Evolutionary conservation across 2,113 vertebrate genomes (phyloP).

Genomic region (Promerops cafer): DNA sequence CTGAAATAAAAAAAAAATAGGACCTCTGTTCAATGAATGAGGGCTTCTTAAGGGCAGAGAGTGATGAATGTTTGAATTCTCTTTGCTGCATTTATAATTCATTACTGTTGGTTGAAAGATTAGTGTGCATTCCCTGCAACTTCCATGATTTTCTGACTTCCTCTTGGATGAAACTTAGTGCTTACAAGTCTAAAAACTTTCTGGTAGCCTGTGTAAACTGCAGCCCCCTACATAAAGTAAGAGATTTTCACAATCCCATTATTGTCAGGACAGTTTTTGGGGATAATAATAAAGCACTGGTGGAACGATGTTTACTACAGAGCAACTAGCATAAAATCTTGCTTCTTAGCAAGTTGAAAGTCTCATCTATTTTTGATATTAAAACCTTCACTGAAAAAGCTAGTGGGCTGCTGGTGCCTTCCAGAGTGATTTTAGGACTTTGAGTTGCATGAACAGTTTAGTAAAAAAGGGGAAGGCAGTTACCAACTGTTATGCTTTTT

Average conservation of each 20-base stretch:
- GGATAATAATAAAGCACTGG: neutral
- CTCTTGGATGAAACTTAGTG: neutral
- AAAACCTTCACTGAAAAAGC: neutral
- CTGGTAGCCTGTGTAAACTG: neutral
- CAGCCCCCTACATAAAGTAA: neutral
- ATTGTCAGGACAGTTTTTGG: neutral
- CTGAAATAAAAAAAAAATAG: conserved; percentile 53
- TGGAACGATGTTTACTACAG: neutral
- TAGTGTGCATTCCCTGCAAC: fast-evolving
- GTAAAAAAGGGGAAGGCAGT: conserved; percentile 45
- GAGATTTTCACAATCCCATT: neutral
- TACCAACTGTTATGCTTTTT: conserved; percentile 4
- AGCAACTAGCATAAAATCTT: neutral
- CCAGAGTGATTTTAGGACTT: neutral
- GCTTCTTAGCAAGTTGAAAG: neutral
- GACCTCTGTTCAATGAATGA: conserved; percentile 54
- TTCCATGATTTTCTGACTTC: neutral
- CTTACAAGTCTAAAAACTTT: neutral
- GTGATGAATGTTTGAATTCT: conserved; percentile 41
- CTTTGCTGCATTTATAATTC: conserved; percentile 70
- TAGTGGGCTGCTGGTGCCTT: neutral
- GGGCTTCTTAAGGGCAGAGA: neutral
- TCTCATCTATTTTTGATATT: neutral
- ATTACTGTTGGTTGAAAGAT: conserved; percentile 33
- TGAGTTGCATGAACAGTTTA: neutral